Evolutionary conservation across 2,888 invertebrate genomes (phyloP).

Genomic region (Drosophila anomalata): DNA sequence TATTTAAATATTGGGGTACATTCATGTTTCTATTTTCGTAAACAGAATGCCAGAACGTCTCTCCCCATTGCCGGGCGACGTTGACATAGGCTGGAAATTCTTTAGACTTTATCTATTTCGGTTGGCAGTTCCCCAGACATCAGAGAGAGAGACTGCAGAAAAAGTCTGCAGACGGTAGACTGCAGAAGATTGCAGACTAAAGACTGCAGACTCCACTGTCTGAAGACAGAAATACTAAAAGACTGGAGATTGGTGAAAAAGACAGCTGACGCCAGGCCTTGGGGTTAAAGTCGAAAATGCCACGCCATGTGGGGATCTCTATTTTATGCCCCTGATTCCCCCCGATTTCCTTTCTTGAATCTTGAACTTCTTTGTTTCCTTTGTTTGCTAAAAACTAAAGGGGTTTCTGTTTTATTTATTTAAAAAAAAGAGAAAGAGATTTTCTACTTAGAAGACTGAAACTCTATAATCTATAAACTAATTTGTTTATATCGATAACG

Average conservation of each 20-base stretch:
- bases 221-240: slow-evolving; percentile 7
- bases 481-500: not conserved
- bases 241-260: slow-evolving; percentile 13
- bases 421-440: not conserved
- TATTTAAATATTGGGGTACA: slow-evolving; percentile 29
- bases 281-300: slow-evolving; percentile 41
- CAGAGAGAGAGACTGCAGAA: slow-evolving; percentile 42
- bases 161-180: slow-evolving; percentile 16
- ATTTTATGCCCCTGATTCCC: not conserved
- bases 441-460: too few species aligned
- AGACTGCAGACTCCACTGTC: slow-evolving; percentile 8
- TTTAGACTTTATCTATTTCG: slow-evolving; percentile 46
- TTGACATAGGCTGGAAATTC: slow-evolving; percentile 74
- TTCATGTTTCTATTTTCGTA: slow-evolving; percentile 59
- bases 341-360: not conserved
- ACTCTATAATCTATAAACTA: not conserved
- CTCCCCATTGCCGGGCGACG: slow-evolving; percentile 45
- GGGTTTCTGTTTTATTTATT: not conserved
- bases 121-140: slow-evolving; percentile 26
- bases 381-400: not conserved
- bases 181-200: slow-evolving; percentile 1
- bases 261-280: slow-evolving; percentile 36
- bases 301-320: slow-evolving; percentile 10
- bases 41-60: slow-evolving; percentile 29
- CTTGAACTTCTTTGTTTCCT: not conserved